A percentile compares a stretch with the other conserved stretches of the same genome.
Evolutionary conservation across 2,113 vertebrate species (phyloP).

Genomic region (Myotis davidii): DNA sequence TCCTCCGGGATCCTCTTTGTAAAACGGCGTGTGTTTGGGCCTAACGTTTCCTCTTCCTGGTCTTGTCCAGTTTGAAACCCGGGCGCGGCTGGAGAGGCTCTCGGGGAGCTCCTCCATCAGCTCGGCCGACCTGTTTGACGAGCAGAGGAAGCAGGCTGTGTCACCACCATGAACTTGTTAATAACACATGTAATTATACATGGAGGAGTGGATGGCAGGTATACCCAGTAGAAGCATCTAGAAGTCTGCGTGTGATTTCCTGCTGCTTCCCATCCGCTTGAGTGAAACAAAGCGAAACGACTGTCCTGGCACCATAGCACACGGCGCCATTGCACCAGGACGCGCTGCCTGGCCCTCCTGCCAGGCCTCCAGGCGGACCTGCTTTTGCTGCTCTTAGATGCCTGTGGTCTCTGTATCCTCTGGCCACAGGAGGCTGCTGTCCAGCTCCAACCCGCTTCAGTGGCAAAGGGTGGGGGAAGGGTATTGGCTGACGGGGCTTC

Average conservation of each 20-base stretch:
- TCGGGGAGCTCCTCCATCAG: constrained; percentile 92
- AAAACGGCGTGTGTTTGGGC: fast-evolving
- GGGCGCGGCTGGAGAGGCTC: constrained; percentile 92
- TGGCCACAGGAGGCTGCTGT: background rate
- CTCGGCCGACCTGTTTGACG: constrained; percentile 95
- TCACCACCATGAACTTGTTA: constrained; percentile 74
- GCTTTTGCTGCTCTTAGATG: background rate
- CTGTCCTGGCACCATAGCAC: background rate
- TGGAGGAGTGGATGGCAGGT: constrained; percentile 62
- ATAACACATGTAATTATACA: constrained; percentile 76
- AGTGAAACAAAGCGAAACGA: constrained; percentile 66
- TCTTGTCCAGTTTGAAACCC: constrained; percentile 90
- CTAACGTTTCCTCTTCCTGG: background rate
- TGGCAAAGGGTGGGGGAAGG: fast-evolving
- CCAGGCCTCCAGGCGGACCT: background rate
- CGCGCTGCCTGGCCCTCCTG: background rate
- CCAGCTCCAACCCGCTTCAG: background rate
- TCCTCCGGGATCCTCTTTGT: fast-evolving
- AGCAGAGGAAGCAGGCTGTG: constrained; percentile 89
- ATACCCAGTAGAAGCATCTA: constrained; percentile 39
- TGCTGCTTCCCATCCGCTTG: constrained; percentile 17
- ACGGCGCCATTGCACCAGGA: background rate
- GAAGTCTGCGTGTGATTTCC: constrained; percentile 60
- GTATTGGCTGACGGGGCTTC: fast-evolving
- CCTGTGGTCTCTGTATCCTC: background rate